phyloP scores from a whole-genome alignment of 2,113 vertebrate species.

The Mastomys coucha region DNA sequence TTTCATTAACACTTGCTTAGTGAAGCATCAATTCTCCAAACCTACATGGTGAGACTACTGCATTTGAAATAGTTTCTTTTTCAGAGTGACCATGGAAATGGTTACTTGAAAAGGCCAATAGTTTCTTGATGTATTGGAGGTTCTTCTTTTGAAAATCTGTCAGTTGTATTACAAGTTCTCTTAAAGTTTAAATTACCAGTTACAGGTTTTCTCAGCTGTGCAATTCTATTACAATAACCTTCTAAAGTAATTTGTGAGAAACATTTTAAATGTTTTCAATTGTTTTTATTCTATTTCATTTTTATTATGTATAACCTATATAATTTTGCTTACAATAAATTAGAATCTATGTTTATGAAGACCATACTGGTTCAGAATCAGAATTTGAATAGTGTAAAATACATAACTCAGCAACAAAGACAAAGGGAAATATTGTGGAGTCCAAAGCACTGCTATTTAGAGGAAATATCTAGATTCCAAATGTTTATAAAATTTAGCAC shows the following conservation, averaged over 20 bases:
- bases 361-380: not conserved
- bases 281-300: constrained; percentile 26
- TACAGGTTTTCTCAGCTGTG: constrained; percentile 34
- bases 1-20: constrained; percentile 52
- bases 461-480: not conserved
- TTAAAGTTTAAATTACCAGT: constrained; percentile 58
- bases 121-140: constrained; percentile 59
- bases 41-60: constrained; percentile 6
- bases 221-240: not conserved
- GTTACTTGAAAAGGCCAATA: constrained; percentile 70
- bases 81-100: constrained; percentile 39
- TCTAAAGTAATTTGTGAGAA: constrained; percentile 41
- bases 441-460: not conserved
- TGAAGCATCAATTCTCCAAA: constrained; percentile 47
- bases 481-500: not conserved
- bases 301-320: not conserved
- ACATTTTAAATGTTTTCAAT: constrained; percentile 35
- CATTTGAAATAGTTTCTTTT: constrained; percentile 60
- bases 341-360: constrained; percentile 22
- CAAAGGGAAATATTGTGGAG: not conserved
- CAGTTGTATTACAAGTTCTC: constrained; percentile 52
- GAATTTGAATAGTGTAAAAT: not conserved
- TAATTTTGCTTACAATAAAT: not conserved
- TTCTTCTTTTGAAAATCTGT: constrained; percentile 72
- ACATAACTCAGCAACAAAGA: not conserved